Evolutionary conservation across 2,113 vertebrate genomes (phyloP).

Genomic region (Eurypyga helias): DNA sequence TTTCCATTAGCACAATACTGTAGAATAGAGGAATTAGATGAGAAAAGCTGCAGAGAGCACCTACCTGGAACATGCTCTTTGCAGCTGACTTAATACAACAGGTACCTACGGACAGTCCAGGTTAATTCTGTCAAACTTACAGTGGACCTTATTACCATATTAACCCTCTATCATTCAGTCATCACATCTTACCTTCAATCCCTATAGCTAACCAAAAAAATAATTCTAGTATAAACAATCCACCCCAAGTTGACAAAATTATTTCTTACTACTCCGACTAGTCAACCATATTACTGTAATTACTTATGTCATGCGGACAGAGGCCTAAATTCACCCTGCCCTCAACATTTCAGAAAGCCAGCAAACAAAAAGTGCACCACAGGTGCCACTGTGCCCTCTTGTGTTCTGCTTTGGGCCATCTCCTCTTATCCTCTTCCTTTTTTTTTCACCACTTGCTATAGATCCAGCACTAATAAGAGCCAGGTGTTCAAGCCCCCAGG

Average conservation of each 20-base stretch:
- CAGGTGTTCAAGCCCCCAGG: slow-evolving; percentile 27
- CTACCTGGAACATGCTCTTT: background rate
- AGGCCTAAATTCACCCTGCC: background rate
- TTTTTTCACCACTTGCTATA: background rate
- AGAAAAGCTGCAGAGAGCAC: background rate
- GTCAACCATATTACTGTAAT: background rate
- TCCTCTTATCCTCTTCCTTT: background rate
- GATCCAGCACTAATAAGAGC: slow-evolving; percentile 39
- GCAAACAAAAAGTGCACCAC: background rate
- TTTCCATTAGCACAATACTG: background rate
- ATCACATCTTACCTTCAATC: background rate
- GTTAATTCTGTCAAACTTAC: background rate
- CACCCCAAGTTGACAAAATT: background rate
- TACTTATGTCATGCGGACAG: background rate
- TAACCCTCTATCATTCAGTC: background rate
- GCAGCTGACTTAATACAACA: background rate
- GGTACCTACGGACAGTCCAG: background rate
- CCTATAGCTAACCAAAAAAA: background rate
- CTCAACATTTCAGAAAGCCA: background rate
- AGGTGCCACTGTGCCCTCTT: slow-evolving; percentile 67
- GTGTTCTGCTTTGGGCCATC: slow-evolving; percentile 38
- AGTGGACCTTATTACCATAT: background rate
- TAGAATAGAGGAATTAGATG: background rate
- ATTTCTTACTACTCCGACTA: background rate
- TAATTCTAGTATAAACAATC: background rate